Conservation (phyloP, 1,140 invertebrate genomes). For the Palaemon carinicauda region DNA sequence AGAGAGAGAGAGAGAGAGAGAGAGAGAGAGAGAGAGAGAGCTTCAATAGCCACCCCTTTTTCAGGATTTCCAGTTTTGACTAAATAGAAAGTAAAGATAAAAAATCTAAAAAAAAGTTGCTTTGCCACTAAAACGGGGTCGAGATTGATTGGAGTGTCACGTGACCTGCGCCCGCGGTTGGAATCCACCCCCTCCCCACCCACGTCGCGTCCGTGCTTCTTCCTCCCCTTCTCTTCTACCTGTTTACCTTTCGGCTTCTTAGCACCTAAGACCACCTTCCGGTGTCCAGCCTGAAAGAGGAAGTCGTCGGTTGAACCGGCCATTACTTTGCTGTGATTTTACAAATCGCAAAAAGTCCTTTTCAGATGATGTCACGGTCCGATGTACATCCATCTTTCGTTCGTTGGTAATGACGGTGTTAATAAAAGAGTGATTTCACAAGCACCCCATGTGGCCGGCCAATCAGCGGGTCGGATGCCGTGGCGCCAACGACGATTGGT, state of each 20-base stretch:
- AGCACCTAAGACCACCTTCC: neutral
- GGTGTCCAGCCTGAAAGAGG: neutral
- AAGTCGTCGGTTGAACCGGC: too few relatives aligned
- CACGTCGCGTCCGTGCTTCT: neutral
- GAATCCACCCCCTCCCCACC: neutral
- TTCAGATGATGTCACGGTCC: neutral
- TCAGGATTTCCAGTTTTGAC: neutral
- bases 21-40: neutral
- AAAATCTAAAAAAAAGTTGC: neutral
- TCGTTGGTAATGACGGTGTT: neutral
- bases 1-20: slow-evolving; percentile 10
- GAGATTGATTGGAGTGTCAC: slow-evolving; percentile 38
- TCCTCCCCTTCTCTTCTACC: neutral
- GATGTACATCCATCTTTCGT: neutral
- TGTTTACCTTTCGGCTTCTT: neutral
- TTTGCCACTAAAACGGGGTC: slow-evolving; percentile 9
- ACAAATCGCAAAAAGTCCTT: too few relatives aligned
- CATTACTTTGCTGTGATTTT: too few relatives aligned
- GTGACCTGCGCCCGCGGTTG: slow-evolving; percentile 37
- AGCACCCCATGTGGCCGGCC: slow-evolving; percentile 23
- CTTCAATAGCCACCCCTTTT: neutral
- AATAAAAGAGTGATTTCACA: slow-evolving; percentile 33
- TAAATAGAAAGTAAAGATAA: neutral
- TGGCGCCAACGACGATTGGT: slow-evolving; percentile 50
- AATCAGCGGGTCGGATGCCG: slow-evolving; percentile 1